Evolutionary conservation across 2,888 invertebrate genomes (phyloP), one percentile per base, ranked within the genome.

Genomic region (Drosophila formosana): DNA sequence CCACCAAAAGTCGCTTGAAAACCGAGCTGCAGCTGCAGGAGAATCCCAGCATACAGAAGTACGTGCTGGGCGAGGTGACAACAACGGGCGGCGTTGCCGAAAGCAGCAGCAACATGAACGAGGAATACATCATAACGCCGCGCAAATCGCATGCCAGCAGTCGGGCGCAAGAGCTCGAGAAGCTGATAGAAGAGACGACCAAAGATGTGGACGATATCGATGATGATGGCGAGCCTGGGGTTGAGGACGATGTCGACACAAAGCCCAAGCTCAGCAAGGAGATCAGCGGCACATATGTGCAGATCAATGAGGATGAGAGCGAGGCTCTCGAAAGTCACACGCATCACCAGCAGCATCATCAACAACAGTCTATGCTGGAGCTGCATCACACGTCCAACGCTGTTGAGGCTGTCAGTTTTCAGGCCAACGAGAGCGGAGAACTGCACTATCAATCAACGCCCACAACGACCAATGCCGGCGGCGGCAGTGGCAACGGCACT

Each of bases 171-270:
- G 92, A 92, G 60, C 68, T 92, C 39, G 92, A 92, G 55, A 92
- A 92, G 66, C 78, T 92, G 0, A 92, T 92, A 9, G 92, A 92
- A 57, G 92, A 92, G 68, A 92, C 92, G 46, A 92, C 92, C 62
- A 92, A 92, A 87, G 92, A 92, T 68, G 91, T 92, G n/a, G 92
- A 92, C 7, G 92, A 92, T 66, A 81, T 88, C 3, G 84, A 91
- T 5, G 91, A 92, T 32, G 76, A 72, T 32, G 76, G 71, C 2
- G 83, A 83, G 18, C 60, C 49, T 11, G 55, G 45, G 0, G 63
- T 58, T 1, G 66, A 78, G 6, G 85, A 87, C 2, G 83, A 84
- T 3, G 64, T 75, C 0, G 92, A 91, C 4, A 73, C 88, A 4
- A 92, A 92, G 63, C 86, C 90, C 49, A 91, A 92, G 66, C 75